Conservation (phyloP, 2,797 vertebrate genomes). For the Gouania willdenowi region DNA sequence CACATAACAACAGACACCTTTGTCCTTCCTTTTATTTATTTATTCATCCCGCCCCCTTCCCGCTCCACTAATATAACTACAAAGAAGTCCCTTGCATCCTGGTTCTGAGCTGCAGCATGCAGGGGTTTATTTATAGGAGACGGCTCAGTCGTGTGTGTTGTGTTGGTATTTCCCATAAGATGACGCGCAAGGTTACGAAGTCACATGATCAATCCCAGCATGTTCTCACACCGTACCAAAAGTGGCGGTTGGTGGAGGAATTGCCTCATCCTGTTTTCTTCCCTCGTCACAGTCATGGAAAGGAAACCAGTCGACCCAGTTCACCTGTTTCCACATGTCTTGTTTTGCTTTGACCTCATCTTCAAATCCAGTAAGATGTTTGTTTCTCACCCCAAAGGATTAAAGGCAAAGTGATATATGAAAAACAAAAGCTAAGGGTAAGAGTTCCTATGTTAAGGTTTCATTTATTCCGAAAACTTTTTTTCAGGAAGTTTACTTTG, state of each 20-base stretch:
- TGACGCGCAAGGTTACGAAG: background rate
- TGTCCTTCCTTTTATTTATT: constrained; percentile 64
- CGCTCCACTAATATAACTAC: constrained; percentile 51
- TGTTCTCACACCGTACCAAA: background rate
- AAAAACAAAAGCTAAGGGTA: too few species aligned
- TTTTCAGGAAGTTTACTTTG: too few species aligned
- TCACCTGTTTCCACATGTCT: constrained; percentile 44
- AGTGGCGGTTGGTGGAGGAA: constrained; percentile 8
- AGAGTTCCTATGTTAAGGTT: too few species aligned
- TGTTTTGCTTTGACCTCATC: constrained; percentile 14
- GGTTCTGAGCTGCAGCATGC: constrained; percentile 34
- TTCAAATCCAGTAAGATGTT: constrained; percentile 9
- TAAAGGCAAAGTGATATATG: too few species aligned
- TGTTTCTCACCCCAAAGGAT: too few species aligned
- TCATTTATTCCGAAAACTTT: too few species aligned
- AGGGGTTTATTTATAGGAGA: too few species aligned
- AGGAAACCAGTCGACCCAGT: constrained; percentile 60
- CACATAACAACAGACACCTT: constrained; percentile 45
- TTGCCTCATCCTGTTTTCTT: constrained; percentile 33
- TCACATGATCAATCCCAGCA: background rate
- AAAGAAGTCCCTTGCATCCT: constrained; percentile 45
- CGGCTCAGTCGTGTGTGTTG: constrained; percentile 2
- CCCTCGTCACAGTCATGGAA: constrained; percentile 59
- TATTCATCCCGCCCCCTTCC: constrained; percentile 22
- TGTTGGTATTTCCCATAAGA: constrained; percentile 7